These are phyloP conservation scores for Emydura subglobosa DNA, from an alignment of 2,113 vertebrate species.

Conservation along the genomic window DNA sequence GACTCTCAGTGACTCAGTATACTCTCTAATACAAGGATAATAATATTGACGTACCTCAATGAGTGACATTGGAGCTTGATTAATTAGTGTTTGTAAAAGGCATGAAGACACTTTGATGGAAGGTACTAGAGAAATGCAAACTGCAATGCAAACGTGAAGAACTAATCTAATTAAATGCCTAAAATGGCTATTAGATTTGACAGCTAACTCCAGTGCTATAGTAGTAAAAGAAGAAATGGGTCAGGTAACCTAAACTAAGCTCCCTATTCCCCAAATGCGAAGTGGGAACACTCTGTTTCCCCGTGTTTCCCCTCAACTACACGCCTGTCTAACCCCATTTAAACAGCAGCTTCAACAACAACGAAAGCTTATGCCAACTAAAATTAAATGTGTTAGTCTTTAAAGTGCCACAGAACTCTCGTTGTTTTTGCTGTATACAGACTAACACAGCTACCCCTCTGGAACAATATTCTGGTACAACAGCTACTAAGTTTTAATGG, in stretches of 20 bases:
- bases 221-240: not conserved
- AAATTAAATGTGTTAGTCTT: too few relatives aligned
- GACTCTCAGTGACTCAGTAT: not conserved
- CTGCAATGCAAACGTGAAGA: slow-evolving; percentile 30
- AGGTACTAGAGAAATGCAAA: slow-evolving; percentile 4
- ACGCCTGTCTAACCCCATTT: not conserved
- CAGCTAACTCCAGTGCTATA: not conserved
- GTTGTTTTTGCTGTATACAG: too few relatives aligned
- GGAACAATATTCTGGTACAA: not conserved
- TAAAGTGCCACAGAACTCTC: too few relatives aligned
- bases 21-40: not conserved
- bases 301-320: not conserved
- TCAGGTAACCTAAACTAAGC: not conserved
- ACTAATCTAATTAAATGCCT: slow-evolving; percentile 37
- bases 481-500: not conserved
- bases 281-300: not conserved
- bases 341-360: not conserved
- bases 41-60: slow-evolving; percentile 12
- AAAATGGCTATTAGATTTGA: slow-evolving; percentile 7
- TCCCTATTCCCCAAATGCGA: not conserved
- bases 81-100: slow-evolving; percentile 25
- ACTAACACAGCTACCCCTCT: too few relatives aligned
- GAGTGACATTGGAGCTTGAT: slow-evolving; percentile 9
- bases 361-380: too few relatives aligned
- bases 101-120: slow-evolving; percentile 8